Conservation (phyloP, 2,113 vertebrate genomes). For the Okapia johnstoni region DNA sequence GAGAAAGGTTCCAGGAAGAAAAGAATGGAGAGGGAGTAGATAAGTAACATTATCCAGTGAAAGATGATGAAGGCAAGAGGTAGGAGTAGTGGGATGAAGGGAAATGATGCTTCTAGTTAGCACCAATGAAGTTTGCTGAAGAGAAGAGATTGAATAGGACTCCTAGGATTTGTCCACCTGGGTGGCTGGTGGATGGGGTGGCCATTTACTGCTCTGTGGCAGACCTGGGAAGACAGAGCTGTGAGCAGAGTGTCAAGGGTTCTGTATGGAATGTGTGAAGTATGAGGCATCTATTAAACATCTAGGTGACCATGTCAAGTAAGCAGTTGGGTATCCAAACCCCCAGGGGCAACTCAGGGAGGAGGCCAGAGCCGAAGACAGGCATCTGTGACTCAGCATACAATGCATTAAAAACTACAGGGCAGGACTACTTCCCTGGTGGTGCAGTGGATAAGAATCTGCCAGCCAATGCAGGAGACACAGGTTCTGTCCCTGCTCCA, state of each 20-base stretch:
- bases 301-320: neutral
- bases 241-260: neutral
- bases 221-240: neutral
- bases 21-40: neutral
- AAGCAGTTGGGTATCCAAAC: neutral
- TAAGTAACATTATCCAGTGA: neutral
- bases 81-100: neutral
- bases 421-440: neutral
- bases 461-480: neutral
- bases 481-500: neutral
- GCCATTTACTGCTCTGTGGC: fast-evolving
- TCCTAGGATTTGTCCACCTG: neutral
- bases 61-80: neutral
- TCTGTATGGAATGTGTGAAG: neutral
- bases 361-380: neutral
- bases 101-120: neutral
- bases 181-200: neutral
- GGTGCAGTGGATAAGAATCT: neutral
- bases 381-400: neutral
- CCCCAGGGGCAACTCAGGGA: neutral
- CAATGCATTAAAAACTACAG: neutral
- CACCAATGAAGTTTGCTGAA: neutral
- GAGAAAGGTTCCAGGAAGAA: neutral
- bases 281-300: neutral
- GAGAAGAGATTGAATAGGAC: neutral